These are phyloP conservation scores for Hoplostethus atlanticus DNA, from an alignment of 2,797 vertebrate species.

Conservation along the genomic window DNA sequence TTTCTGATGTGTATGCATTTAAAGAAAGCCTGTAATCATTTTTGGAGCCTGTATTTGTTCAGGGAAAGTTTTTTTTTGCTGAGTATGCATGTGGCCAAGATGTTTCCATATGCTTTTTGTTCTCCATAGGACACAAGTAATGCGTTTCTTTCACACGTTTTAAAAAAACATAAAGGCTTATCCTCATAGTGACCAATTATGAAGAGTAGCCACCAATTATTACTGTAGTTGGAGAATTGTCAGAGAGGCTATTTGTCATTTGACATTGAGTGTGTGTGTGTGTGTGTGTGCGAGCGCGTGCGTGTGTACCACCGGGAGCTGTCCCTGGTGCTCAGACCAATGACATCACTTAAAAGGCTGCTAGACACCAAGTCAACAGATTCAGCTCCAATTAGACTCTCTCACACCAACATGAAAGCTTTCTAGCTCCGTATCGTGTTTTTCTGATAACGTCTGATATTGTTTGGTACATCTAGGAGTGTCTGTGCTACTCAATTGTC, in stretches of 20 bases:
- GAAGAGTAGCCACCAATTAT: neutral
- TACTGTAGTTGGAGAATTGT: conserved; percentile 10
- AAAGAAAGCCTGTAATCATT: conserved; percentile 23
- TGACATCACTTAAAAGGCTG: neutral
- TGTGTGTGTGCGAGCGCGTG: conserved; percentile 2
- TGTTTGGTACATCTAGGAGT: neutral
- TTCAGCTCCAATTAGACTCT: no score
- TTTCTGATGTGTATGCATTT: conserved; percentile 20
- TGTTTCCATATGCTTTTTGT: conserved; percentile 25
- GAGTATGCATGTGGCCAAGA: conserved; percentile 35
- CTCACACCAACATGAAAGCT: neutral
- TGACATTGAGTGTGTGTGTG: neutral
- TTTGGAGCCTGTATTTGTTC: conserved; percentile 24
- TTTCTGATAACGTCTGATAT: neutral
- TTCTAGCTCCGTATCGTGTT: neutral
- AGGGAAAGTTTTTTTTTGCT: conserved; percentile 42
- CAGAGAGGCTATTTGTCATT: neutral
- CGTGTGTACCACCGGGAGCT: conserved; percentile 4
- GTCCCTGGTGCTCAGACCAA: conserved; percentile 22
- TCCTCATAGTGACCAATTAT: conserved; percentile 3
- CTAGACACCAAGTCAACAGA: no score
- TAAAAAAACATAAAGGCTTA: conserved; percentile 9
- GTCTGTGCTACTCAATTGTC: no score
- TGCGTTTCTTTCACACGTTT: no score
- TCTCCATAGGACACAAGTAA: conserved; percentile 24